Evolutionary conservation across 2,113 vertebrate species (phyloP).

Genomic region (Ageneiosus marmoratus): DNA sequence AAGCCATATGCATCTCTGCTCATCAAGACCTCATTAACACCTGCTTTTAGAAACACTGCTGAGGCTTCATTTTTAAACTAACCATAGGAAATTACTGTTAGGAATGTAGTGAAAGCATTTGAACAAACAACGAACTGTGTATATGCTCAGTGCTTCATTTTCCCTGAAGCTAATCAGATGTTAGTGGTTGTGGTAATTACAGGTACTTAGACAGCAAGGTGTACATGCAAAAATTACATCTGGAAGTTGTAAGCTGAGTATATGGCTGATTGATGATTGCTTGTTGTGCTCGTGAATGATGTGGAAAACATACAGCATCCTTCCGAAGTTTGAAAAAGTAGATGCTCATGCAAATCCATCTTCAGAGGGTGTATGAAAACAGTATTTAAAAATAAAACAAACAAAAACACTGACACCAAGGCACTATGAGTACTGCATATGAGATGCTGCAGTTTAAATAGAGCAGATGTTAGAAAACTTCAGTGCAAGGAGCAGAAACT

Average conservation of each 20-base stretch:
- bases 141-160: slow-evolving; percentile 28
- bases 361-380: slow-evolving; percentile 23
- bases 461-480: neutral
- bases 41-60: slow-evolving; percentile 46
- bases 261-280: slow-evolving; percentile 44
- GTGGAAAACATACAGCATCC: slow-evolving; percentile 37
- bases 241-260: slow-evolving; percentile 23
- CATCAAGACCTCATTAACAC: slow-evolving; percentile 16
- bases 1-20: slow-evolving; percentile 19
- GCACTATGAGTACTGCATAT: neutral
- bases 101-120: neutral
- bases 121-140: neutral
- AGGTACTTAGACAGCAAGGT: slow-evolving; percentile 40
- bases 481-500: neutral
- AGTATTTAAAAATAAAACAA: slow-evolving; percentile 32
- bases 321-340: slow-evolving; percentile 17
- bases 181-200: slow-evolving; percentile 37
- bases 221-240: slow-evolving; percentile 30
- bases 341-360: neutral
- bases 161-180: slow-evolving; percentile 36
- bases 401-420: slow-evolving; percentile 3
- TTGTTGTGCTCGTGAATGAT: slow-evolving; percentile 44
- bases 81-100: slow-evolving; percentile 1
- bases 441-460: neutral
- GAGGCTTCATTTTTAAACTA: slow-evolving; percentile 14